phyloP scores from a whole-genome alignment of 2,888 invertebrate species.

The Caenorhabditis sp. region DNA sequence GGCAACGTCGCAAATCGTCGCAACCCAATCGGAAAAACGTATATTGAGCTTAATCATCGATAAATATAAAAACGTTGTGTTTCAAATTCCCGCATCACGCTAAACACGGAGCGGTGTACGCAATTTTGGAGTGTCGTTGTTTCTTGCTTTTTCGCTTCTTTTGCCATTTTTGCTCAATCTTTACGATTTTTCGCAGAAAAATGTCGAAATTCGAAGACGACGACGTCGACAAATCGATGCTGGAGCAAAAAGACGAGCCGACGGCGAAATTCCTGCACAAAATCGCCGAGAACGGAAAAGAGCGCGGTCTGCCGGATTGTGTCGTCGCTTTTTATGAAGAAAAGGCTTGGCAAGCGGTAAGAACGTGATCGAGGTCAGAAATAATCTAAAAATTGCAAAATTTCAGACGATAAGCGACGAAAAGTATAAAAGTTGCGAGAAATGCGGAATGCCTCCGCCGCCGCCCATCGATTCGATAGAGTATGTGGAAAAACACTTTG shows the following conservation, averaged over 20 bases:
- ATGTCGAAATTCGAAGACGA: slow-evolving; percentile 10
- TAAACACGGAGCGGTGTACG: slow-evolving; percentile 18
- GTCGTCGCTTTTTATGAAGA: slow-evolving; percentile 28
- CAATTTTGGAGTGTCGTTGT: slow-evolving; percentile 33
- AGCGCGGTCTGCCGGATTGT: slow-evolving; percentile 9
- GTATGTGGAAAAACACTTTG: slow-evolving; percentile 5
- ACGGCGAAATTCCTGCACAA: slow-evolving; percentile 42
- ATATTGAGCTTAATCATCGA: neutral
- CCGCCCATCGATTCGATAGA: slow-evolving; percentile 10
- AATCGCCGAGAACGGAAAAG: slow-evolving; percentile 30
- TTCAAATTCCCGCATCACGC: slow-evolving; percentile 1
- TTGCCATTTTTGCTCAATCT: neutral
- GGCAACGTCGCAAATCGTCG: slow-evolving; percentile 14
- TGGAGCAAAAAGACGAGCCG: slow-evolving; percentile 22
- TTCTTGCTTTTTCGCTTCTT: neutral
- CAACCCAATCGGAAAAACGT: slow-evolving; percentile 8
- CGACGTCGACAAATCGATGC: neutral
- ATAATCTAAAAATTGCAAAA: neutral
- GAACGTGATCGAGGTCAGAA: neutral
- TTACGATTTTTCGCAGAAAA: slow-evolving; percentile 6
- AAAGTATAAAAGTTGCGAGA: slow-evolving; percentile 17
- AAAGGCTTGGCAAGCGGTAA: slow-evolving; percentile 38
- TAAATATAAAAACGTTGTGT: neutral
- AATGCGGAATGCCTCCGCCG: slow-evolving; percentile 37
- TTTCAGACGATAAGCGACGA: slow-evolving; percentile 33